These are phyloP conservation scores for Cyphomyrmex costatus DNA, from an alignment of 1,140 invertebrate genomes.

Conservation along the genomic window DNA sequence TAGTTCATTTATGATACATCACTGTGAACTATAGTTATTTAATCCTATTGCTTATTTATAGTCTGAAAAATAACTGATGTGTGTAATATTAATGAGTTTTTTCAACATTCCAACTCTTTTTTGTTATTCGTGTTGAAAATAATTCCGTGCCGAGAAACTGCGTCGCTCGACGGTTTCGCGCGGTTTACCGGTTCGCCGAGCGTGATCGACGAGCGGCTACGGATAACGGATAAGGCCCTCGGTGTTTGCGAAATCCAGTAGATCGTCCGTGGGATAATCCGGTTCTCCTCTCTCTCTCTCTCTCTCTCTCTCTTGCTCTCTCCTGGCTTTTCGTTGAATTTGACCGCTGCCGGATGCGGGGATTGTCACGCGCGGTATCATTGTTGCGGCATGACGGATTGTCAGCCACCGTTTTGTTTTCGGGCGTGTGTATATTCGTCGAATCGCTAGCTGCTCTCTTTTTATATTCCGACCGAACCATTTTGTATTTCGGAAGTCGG, in stretches of 20 bases:
- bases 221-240: slow-evolving; percentile 60
- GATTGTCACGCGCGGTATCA: slow-evolving; percentile 63
- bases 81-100: background rate
- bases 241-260: slow-evolving; percentile 64
- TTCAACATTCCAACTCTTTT: slow-evolving; percentile 23
- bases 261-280: slow-evolving; percentile 61
- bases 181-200: slow-evolving; percentile 59
- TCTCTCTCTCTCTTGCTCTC: background rate
- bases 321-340: slow-evolving; percentile 57
- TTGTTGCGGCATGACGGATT: slow-evolving; percentile 65
- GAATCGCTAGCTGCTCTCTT: slow-evolving; percentile 44
- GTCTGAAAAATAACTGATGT: background rate
- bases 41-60: background rate
- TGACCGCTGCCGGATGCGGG: slow-evolving; percentile 62
- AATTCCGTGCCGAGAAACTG: slow-evolving; percentile 20
- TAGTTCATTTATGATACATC: background rate
- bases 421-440: slow-evolving; percentile 47
- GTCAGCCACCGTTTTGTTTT: slow-evolving; percentile 61
- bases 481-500: slow-evolving; percentile 62
- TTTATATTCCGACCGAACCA: slow-evolving; percentile 54
- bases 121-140: slow-evolving; percentile 39
- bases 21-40: background rate
- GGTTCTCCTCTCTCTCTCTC: slow-evolving; percentile 23
- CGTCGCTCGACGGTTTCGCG: slow-evolving; percentile 40
- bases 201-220: slow-evolving; percentile 57